Conservation (phyloP, 2,888 invertebrate genomes). For the Mythimna pallens region DNA sequence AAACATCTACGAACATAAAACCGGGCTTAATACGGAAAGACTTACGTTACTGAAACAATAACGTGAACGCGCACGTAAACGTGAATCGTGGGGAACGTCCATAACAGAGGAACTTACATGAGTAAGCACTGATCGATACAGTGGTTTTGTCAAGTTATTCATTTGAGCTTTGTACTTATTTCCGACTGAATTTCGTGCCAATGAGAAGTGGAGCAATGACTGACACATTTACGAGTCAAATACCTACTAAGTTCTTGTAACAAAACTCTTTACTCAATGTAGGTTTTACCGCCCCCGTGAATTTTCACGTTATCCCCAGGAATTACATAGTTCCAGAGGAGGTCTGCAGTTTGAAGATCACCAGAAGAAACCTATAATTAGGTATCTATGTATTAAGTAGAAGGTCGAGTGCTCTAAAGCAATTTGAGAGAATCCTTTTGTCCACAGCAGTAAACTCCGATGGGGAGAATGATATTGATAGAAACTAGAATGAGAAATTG, state of each 20-base stretch:
- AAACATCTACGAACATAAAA: slow-evolving; percentile 26
- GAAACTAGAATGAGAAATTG: too few relatives aligned
- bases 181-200: slow-evolving; percentile 34
- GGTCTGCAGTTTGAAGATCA: too few relatives aligned
- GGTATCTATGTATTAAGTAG: not conserved
- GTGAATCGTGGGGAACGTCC: slow-evolving; percentile 22
- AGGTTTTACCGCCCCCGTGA: not conserved
- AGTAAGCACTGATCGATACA: slow-evolving; percentile 36
- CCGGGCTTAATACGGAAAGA: slow-evolving; percentile 11
- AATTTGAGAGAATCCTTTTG: not conserved
- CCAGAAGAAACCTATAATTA: too few relatives aligned
- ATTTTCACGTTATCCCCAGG: not conserved
- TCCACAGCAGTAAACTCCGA: not conserved
- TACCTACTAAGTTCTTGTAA: not conserved
- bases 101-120: slow-evolving; percentile 36
- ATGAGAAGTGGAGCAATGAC: slow-evolving; percentile 37
- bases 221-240: slow-evolving; percentile 24
- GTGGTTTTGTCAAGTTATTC: slow-evolving; percentile 35
- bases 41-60: slow-evolving; percentile 35
- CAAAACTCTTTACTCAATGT: not conserved
- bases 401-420: not conserved
- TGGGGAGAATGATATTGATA: not conserved
- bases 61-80: slow-evolving; percentile 33
- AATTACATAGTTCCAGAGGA: not conserved
- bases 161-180: slow-evolving; percentile 14